These are phyloP conservation scores for Cataglyphis cursor DNA, from an alignment of 2,888 invertebrate species.

Conservation along the genomic window DNA sequence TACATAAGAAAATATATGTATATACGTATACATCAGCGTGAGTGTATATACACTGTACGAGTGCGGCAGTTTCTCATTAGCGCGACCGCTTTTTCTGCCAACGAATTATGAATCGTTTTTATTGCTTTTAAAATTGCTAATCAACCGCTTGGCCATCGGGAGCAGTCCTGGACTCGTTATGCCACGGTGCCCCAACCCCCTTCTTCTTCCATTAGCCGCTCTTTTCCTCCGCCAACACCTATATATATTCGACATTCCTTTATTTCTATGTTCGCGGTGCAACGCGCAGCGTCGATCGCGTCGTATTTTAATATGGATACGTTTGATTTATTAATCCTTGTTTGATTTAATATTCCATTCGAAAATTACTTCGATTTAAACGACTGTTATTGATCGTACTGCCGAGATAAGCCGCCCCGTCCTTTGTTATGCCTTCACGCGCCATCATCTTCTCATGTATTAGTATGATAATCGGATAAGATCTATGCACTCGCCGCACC, in stretches of 20 bases:
- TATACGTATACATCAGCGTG: not conserved
- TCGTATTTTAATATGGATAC: constrained; percentile 57
- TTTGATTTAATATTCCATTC: constrained; percentile 68
- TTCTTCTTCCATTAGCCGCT: constrained; percentile 18
- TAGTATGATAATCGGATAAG: constrained; percentile 48
- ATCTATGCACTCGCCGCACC: constrained; percentile 49
- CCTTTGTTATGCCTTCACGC: constrained; percentile 25
- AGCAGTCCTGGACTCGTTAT: constrained; percentile 72
- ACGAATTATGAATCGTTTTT: constrained; percentile 82
- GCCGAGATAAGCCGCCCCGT: constrained; percentile 35
- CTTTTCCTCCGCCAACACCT: constrained; percentile 47
- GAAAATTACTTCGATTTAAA: constrained; percentile 45
- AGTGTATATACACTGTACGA: constrained; percentile 66
- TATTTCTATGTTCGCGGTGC: constrained; percentile 18
- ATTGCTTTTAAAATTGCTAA: constrained; percentile 83
- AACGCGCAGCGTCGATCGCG: constrained; percentile 36
- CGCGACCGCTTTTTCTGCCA: constrained; percentile 78
- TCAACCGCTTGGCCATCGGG: constrained; percentile 75
- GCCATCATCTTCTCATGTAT: constrained; percentile 31
- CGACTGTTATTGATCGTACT: constrained; percentile 43
- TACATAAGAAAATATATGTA: not conserved
- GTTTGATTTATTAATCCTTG: constrained; percentile 67
- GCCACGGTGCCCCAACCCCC: constrained; percentile 53
- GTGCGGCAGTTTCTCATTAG: constrained; percentile 82
- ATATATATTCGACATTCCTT: constrained; percentile 45